These are phyloP conservation scores for Echeneis naucrates DNA, from an alignment of 2,797 vertebrate species.

Conservation along the genomic window DNA sequence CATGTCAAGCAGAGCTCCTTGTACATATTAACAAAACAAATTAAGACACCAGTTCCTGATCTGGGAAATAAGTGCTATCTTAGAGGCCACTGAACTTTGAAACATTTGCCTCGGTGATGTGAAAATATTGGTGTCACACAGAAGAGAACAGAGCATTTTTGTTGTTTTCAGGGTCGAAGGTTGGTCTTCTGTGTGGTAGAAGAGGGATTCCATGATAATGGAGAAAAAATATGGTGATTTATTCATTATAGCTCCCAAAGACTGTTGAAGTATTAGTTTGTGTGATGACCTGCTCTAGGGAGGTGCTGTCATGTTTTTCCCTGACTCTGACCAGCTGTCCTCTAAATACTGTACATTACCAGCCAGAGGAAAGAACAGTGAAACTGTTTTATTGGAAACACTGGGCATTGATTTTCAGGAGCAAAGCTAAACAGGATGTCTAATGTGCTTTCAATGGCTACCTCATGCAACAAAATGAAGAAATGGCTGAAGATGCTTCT, in stretches of 20 bases:
- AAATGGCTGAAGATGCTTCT: slow-evolving; percentile 1
- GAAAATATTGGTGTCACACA: slow-evolving; percentile 38
- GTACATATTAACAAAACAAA: slow-evolving; percentile 52
- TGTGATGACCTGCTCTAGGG: slow-evolving; percentile 48
- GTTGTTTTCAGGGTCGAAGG: slow-evolving; percentile 41
- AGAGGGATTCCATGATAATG: neutral
- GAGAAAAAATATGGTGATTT: slow-evolving; percentile 23
- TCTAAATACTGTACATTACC: slow-evolving; percentile 9
- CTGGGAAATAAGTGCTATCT: slow-evolving; percentile 60
- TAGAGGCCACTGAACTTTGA: slow-evolving; percentile 69
- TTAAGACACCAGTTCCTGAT: slow-evolving; percentile 47
- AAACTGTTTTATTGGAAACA: neutral
- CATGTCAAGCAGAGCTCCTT: slow-evolving; percentile 25
- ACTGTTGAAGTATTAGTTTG: slow-evolving; percentile 45
- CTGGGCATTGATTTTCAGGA: neutral
- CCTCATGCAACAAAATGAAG: neutral
- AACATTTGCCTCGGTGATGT: slow-evolving; percentile 53
- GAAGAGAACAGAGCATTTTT: slow-evolving; percentile 26
- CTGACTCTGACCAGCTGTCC: slow-evolving; percentile 57
- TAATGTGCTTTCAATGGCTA: neutral
- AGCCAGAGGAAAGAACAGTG: no score
- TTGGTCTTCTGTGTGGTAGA: slow-evolving; percentile 19
- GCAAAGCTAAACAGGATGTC: slow-evolving; percentile 8
- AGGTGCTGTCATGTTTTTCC: slow-evolving; percentile 40
- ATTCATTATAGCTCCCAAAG: slow-evolving; percentile 29